These are phyloP conservation scores for Pelusios castaneus DNA, from an alignment of 2,113 vertebrate genomes.

Conservation along the genomic window DNA sequence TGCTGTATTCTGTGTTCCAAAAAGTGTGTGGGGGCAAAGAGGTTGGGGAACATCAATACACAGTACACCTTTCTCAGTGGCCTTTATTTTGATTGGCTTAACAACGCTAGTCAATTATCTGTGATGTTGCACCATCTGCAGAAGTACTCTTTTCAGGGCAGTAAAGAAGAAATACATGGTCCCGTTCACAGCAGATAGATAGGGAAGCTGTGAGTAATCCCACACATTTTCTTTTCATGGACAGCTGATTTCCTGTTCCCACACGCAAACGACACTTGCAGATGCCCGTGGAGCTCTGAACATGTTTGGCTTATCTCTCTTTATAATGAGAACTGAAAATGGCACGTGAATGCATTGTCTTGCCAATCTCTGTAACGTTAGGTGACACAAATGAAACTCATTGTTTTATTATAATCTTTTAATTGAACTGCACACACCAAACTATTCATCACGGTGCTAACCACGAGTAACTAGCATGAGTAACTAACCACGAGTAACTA, in stretches of 20 bases:
- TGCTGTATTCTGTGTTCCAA: background rate
- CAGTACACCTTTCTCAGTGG: background rate
- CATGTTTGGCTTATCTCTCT: background rate
- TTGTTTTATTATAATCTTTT: rapidly evolving
- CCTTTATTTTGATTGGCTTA: background rate
- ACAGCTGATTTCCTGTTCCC: background rate
- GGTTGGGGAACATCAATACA: background rate
- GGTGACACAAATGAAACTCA: background rate
- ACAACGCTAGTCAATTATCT: constrained; percentile 17
- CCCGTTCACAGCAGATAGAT: background rate
- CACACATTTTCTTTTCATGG: background rate
- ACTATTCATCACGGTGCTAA: background rate
- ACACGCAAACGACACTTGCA: background rate
- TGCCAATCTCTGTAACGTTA: background rate
- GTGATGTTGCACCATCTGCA: constrained; percentile 34
- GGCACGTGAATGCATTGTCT: background rate
- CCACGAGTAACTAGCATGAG: background rate
- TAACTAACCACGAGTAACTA: background rate
- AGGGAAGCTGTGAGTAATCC: background rate
- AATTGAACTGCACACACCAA: background rate
- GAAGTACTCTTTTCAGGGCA: constrained; percentile 9
- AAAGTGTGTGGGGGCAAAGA: background rate
- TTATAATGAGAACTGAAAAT: background rate
- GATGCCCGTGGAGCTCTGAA: background rate
- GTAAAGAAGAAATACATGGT: constrained; percentile 46